Evolutionary conservation across 1,140 invertebrate species (phyloP).

Genomic region (Phortica variegata): DNA sequence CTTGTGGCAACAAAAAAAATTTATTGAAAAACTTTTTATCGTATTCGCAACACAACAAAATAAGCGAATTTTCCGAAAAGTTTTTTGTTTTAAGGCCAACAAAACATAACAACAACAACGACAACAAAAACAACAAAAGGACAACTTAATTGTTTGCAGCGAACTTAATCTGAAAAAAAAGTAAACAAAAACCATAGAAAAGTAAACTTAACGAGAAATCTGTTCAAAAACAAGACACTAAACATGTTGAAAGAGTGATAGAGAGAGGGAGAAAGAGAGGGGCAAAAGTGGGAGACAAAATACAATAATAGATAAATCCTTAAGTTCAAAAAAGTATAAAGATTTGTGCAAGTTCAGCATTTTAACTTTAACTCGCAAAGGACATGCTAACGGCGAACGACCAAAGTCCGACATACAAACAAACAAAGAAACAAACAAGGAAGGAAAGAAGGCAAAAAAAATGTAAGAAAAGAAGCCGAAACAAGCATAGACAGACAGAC

Average conservation of each 20-base stretch:
- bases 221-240: no score
- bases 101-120: constrained; percentile 8
- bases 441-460: constrained; percentile 7
- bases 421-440: no score
- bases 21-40: constrained; percentile 56
- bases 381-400: no score
- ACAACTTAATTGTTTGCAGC: constrained; percentile 52
- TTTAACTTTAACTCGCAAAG: constrained; percentile 6
- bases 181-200: constrained; percentile 44
- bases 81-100: constrained; percentile 13
- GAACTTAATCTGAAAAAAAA: no score
- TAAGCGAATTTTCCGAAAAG: constrained; percentile 18
- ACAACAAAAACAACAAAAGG: constrained; percentile 13
- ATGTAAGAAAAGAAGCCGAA: neutral
- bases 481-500: constrained; percentile 14
- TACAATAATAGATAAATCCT: constrained; percentile 19
- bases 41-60: constrained; percentile 24
- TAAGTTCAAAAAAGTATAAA: constrained; percentile 34
- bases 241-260: no score
- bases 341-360: constrained; percentile 41
- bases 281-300: no score
- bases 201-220: no score
- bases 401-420: no score
- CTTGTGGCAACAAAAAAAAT: constrained; percentile 36
- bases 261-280: no score